A percentile compares a stretch with the other conserved stretches of the same genome.
These are phyloP conservation scores for Cossypha caffra DNA, from an alignment of 2,797 vertebrate genomes.

Conservation along the genomic window DNA sequence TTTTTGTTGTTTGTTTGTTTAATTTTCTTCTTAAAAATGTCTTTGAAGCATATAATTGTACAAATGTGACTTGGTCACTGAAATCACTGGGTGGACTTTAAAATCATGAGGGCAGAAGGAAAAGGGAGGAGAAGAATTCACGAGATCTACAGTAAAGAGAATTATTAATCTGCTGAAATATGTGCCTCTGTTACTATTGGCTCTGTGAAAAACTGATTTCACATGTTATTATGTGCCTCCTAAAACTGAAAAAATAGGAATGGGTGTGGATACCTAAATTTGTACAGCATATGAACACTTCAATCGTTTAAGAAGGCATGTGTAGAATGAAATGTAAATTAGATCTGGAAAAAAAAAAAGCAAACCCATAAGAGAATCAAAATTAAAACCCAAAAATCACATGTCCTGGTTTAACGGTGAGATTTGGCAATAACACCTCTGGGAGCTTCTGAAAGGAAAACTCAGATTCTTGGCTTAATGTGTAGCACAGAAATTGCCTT, in stretches of 20 bases:
- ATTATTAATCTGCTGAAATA: slow-evolving; percentile 67
- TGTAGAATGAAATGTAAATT: slow-evolving; percentile 40
- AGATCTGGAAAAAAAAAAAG: slow-evolving; percentile 32
- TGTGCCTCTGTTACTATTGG: slow-evolving; percentile 35
- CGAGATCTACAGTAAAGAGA: slow-evolving; percentile 54
- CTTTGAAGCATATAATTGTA: slow-evolving; percentile 49
- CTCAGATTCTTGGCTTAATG: slow-evolving; percentile 21
- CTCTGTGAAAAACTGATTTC: slow-evolving; percentile 48
- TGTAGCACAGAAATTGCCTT: not conserved
- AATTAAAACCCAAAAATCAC: slow-evolving; percentile 23
- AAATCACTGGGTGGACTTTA: slow-evolving; percentile 48
- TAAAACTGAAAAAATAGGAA: slow-evolving; percentile 51
- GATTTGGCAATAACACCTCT: slow-evolving; percentile 21
- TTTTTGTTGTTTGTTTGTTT: not conserved
- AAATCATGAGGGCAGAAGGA: slow-evolving; percentile 19
- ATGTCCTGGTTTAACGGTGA: not conserved
- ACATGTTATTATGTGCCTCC: slow-evolving; percentile 21
- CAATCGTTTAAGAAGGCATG: slow-evolving; percentile 3
- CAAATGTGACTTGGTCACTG: slow-evolving; percentile 32
- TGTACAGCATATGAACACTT: not conserved
- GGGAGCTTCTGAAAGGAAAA: slow-evolving; percentile 29
- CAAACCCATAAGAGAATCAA: slow-evolving; percentile 25
- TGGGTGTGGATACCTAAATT: slow-evolving; percentile 49
- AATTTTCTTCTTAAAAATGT: slow-evolving; percentile 29
- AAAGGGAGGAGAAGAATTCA: slow-evolving; percentile 54